Evolutionary conservation across 35 echinoderm and acorn worm species (phyloP).

Genomic region (Amphiura filiformis): DNA sequence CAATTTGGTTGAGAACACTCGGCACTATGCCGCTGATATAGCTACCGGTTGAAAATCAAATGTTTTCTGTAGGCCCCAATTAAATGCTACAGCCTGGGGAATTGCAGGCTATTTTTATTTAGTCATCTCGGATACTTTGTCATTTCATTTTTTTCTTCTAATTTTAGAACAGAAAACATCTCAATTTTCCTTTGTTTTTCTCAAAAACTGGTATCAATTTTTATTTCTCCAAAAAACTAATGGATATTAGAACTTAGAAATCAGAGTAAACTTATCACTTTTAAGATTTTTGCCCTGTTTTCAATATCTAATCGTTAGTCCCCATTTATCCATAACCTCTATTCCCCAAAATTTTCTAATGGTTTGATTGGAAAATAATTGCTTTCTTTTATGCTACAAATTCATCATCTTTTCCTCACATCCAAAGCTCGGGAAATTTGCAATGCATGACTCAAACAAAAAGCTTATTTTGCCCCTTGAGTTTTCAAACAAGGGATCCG

Average conservation of each 20-base stretch:
- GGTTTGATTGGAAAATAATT: constrained; percentile 4
- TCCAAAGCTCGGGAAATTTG: too few species aligned
- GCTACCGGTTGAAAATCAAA: neutral
- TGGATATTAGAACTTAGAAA: too few species aligned
- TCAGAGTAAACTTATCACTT: too few species aligned
- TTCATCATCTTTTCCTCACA: too few species aligned
- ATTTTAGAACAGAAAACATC: neutral
- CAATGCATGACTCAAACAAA: too few species aligned
- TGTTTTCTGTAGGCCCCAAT: neutral
- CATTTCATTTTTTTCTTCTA: neutral
- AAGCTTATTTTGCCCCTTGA: too few species aligned
- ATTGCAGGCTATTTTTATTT: neutral
- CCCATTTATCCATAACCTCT: neutral
- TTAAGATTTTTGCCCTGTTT: too few species aligned
- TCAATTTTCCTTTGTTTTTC: too few species aligned
- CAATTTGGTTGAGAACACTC: neutral
- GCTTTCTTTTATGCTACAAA: neutral
- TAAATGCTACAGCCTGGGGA: neutral
- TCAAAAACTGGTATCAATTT: too few species aligned
- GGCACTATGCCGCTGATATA: neutral
- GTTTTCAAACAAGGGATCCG: too few species aligned
- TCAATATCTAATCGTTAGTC: too few species aligned
- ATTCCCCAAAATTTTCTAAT: neutral
- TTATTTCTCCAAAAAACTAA: too few species aligned
- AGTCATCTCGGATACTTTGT: neutral